These are phyloP conservation scores for Callimorpha dominula DNA, from an alignment of 2,888 invertebrate species.

Conservation along the genomic window DNA sequence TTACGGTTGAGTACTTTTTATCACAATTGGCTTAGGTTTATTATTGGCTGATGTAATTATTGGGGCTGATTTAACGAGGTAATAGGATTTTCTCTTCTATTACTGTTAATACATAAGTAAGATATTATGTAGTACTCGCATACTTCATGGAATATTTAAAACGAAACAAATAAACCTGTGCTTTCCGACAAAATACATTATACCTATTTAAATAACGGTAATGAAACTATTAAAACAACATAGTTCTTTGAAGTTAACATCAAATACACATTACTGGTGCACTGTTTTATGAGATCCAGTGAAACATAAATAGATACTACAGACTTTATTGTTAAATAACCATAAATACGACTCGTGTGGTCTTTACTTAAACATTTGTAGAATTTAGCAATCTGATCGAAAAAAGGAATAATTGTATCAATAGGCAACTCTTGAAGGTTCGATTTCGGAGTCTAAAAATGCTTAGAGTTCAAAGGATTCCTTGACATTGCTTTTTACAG, in stretches of 20 bases:
- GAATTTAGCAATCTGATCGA: not conserved
- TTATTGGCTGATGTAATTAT: too few species aligned
- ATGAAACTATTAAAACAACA: slow-evolving; percentile 36
- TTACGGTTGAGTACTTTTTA: too few species aligned
- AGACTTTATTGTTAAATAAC: slow-evolving; percentile 12
- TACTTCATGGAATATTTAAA: not conserved
- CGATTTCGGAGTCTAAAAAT: too few species aligned
- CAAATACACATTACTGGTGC: slow-evolving; percentile 24
- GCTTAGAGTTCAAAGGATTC: too few species aligned
- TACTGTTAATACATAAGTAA: not conserved
- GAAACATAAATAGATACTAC: slow-evolving; percentile 5
- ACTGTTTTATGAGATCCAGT: slow-evolving; percentile 30
- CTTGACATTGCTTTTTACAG: too few species aligned
- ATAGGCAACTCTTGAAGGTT: too few species aligned
- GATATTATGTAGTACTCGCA: not conserved
- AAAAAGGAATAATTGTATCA: too few species aligned
- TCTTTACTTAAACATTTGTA: not conserved
- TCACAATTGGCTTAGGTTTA: too few species aligned
- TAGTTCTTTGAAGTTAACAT: slow-evolving; percentile 33
- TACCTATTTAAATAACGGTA: slow-evolving; percentile 17
- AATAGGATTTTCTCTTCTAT: not conserved
- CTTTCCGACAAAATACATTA: not conserved
- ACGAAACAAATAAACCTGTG: not conserved
- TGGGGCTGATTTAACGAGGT: not conserved
- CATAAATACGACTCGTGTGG: not conserved